phyloP scores from a whole-genome alignment of 1,140 invertebrate species.

The Capitella teleta region DNA sequence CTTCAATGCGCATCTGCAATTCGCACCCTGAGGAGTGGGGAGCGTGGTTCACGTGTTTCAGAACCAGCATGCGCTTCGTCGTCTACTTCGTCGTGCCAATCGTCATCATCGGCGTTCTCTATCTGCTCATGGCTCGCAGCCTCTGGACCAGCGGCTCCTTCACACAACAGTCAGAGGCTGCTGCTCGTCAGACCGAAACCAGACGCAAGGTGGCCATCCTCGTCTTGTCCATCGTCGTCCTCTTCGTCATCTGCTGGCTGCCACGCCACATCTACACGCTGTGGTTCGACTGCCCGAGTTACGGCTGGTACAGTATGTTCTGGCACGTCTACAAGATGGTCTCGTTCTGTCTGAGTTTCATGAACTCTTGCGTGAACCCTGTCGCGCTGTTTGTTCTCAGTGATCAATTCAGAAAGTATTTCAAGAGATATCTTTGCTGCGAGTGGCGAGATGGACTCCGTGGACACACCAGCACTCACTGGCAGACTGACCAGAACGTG shows the following conservation, averaged over 20 bases:
- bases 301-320: conserved; percentile 66
- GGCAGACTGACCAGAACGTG: too few species aligned
- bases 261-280: conserved; percentile 75
- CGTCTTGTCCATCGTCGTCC: conserved; percentile 75
- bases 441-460: background rate
- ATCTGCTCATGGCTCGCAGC: conserved; percentile 4
- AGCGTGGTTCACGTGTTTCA: background rate
- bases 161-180: conserved; percentile 35
- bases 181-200: conserved; percentile 52
- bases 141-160: background rate
- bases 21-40: background rate
- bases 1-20: conserved; percentile 52
- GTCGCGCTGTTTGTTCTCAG: conserved; percentile 83
- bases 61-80: background rate
- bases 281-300: conserved; percentile 75
- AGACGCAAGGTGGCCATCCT: conserved; percentile 81
- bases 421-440: conserved; percentile 58
- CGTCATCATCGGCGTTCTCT: conserved; percentile 4
- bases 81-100: conserved; percentile 3
- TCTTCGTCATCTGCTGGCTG: conserved; percentile 82
- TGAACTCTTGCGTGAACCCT: conserved; percentile 82
- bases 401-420: conserved; percentile 79
- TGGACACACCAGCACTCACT: too few species aligned
- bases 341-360: conserved; percentile 57
- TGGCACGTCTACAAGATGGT: conserved; percentile 78